Conservation (phyloP, 2,797 vertebrate genomes). For the Zenarchopterus dispar region DNA sequence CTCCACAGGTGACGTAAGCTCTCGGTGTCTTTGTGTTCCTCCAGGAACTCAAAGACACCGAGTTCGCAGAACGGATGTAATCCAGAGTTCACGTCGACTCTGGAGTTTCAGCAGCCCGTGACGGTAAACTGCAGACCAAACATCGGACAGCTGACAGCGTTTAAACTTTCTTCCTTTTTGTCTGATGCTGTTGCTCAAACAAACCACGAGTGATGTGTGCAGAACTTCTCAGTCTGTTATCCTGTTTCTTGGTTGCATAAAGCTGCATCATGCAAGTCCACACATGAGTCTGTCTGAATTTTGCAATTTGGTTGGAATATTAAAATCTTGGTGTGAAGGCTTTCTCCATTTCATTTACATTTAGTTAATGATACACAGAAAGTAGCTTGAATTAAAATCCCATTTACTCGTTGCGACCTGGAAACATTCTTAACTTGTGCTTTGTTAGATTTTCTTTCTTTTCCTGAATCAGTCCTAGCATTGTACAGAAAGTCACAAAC, state of each 20-base stretch:
- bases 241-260: constrained; percentile 7
- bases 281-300: constrained; percentile 35
- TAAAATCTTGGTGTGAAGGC: constrained; percentile 26
- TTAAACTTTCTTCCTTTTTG: constrained; percentile 19
- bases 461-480: background rate
- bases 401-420: background rate
- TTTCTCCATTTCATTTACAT: constrained; percentile 7
- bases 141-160: background rate
- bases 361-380: background rate
- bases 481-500: constrained; percentile 30
- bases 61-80: background rate
- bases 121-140: background rate
- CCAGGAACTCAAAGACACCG: background rate
- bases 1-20: background rate
- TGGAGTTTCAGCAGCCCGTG: background rate
- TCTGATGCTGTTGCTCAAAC: constrained; percentile 18
- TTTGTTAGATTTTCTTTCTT: background rate
- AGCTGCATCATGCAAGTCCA: background rate
- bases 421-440: background rate
- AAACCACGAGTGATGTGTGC: constrained; percentile 19
- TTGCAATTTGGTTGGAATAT: constrained; percentile 36
- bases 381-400: background rate
- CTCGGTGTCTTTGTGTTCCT: background rate
- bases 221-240: constrained; percentile 23
- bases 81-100: background rate